Evolutionary conservation across 2,888 invertebrate species (phyloP), one percentile per base, ranked within the genome.

Genomic region (Ophion costatus): DNA sequence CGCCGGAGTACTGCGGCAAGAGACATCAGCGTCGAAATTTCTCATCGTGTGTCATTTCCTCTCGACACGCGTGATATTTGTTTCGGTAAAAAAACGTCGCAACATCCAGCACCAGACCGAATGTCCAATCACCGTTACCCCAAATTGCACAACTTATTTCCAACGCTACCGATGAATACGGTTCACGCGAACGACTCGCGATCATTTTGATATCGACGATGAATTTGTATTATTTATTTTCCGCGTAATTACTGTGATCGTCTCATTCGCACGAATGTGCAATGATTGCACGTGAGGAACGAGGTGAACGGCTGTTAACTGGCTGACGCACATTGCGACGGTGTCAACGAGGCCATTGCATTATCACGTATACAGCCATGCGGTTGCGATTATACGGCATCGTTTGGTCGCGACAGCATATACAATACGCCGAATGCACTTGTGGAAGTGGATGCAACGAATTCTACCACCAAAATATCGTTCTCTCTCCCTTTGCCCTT

Each of bases 331-430:
- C 57, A 70, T 45, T 78, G 63, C 42, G 82, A 75, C 84, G 75
- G 84, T 79, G 82, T 79, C 81, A 79, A 82, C 84, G 66, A 61
- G 78, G 82, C 77, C 69, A 69, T 84, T 38, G 78, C 78, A 82
- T 84, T 84, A 84, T 82, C 84, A 71, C 66, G 78, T 75, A 81
- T 73, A 84, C 73, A 70, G 74, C 59, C 66, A 70, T 45, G 78
- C 29, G 66, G 82, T 78, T 75, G 63, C 79, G 82, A 82, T 78
- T 75, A 79, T 75, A 82, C 79, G 76, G 74, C 78, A 82, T 75
- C 78, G 56, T 78, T 82, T 75, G 66, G 66, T 38, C 67, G 69
- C 66, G 70, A 82, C 74, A 75, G 82, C 17, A 56, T 51, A 64
- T 45, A 56, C 45, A 11, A 38, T 64, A 57, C 24, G 45, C n/a